Evolutionary conservation across 2,113 vertebrate genomes (phyloP), one percentile per base, ranked within the genome.

Genomic region (Aegithalos caudatus): DNA sequence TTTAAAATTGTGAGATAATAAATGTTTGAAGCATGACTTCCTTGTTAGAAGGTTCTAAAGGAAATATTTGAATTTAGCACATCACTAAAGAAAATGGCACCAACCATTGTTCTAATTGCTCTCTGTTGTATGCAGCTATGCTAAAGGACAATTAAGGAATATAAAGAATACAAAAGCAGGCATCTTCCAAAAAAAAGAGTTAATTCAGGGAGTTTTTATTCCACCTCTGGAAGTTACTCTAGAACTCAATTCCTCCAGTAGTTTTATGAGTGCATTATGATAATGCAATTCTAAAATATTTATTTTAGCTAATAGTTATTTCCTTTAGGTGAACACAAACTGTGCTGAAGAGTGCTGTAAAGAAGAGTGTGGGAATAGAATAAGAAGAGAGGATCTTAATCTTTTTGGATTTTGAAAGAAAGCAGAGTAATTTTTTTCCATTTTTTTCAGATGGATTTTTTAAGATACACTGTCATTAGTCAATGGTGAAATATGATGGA

Each of bases 301-400:
- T 94, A 88, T 95, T 94, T 89, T 91, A 82, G 47, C 42, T 91
- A 93, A 93, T 67, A 77, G 13, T 16, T 88, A 56, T 92, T 93
- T 90, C 74, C 79, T 88, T 83, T 79, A 82, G 22, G 33, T 87
- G 72, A 89, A 72, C 45, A 21, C 21, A 82, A 78, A 90, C 1
- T 5, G 14, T 77, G 24, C 33, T 76, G 45, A 82, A 85, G 19
- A 81, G 7, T 71, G 24, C 28, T 56, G 3, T 48, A 82, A 88
- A 81, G n/a, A 94, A 92, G n/a, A 85, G 23, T 28, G 38, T 54
- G 66, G 29, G 44, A 82, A 56, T 12, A 7, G 25, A 81, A 90
- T 11, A 7, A 76, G 31, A 50, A 88, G n/a, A 51, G 50, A 5
- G 5, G 12, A n/a, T 24, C 14, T 47, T 77, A 69, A 54, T 42